Base-by-base conservation (phyloP, 2,888 invertebrate genomes). In the Holacanthella duospinosa region DNA sequence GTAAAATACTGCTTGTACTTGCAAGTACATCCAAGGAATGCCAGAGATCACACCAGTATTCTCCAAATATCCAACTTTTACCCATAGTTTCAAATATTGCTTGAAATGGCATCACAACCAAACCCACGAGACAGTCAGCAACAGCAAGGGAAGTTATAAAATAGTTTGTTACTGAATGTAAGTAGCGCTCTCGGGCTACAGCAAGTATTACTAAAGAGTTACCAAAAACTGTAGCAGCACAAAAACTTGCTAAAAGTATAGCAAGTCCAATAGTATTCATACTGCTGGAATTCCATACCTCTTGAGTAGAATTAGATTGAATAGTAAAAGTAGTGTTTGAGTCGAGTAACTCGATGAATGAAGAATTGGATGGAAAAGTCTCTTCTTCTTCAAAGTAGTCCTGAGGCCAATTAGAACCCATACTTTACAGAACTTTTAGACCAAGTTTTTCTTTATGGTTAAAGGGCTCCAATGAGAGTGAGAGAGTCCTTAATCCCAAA, bases 31-130 rank as follows among this genome's bases (percentile, higher is more conserved):
- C 97, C 68, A 97, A 78, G 0, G 95, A 95, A 61, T 95, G 85
- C 95, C 97, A 99, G 26, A 95, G 85, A 76, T 99, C 97, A 77
- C 97, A 99, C 91, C 93, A 94, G 74, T 91, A 88, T 1, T 87
- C 85, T 2, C 96, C 95, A 76, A 94, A 96, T 72, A 92, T 86
- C 95, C 96, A 96, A 27, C 86, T 88, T 74, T 90, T 88, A 74
- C 89, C 89, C 29, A 91, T 79, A 19, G 91, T 88, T 78, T 93
- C 93, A 76, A 92, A 91, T 19, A 92, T 81, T 0, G 92, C 92
- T 67, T 91, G 90, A 78, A 97, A 93, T 0, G 97, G 97, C 97
- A 97, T 97, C 59, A 99, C 97, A 2, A 96, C 90, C 58, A 94
- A 80, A 0, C 97, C 97, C 2, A 97, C 95, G 55, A 97, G 81